phyloP scores from a whole-genome alignment of 2,797 vertebrate genomes.

The Gastrophryne carolinensis region DNA sequence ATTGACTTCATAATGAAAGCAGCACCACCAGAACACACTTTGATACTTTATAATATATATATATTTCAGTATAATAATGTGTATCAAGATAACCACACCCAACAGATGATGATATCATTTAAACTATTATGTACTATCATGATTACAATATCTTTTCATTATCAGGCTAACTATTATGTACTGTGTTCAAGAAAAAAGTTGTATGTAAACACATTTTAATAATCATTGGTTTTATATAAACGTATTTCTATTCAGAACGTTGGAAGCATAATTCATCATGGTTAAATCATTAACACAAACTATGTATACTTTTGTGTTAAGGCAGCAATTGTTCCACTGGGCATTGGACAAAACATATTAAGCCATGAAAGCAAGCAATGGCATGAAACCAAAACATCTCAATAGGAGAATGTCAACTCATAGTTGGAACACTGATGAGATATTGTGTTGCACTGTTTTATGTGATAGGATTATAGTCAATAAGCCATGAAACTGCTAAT shows the following conservation, averaged over 20 bases:
- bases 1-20: too few species aligned
- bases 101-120: too few species aligned
- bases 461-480: conserved; percentile 16
- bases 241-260: neutral
- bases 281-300: conserved; percentile 2
- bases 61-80: too few species aligned
- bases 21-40: too few species aligned
- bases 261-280: conserved; percentile 8
- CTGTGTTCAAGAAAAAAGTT: neutral
- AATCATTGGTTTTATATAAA: neutral
- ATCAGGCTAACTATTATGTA: too few species aligned
- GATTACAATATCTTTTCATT: too few species aligned
- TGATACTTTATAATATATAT: too few species aligned
- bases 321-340: conserved; percentile 1
- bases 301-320: neutral
- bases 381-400: conserved; percentile 19
- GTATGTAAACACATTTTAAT: neutral
- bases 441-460: conserved; percentile 18
- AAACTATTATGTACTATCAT: too few species aligned
- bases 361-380: conserved; percentile 8
- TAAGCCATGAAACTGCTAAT: conserved; percentile 29
- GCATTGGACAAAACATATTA: conserved; percentile 6
- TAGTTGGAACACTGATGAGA: conserved; percentile 16
- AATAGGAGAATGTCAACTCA: conserved; percentile 27
- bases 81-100: too few species aligned